Conservation (phyloP, 92 coral and sea anemone genomes). For the Diadumene lineata region DNA sequence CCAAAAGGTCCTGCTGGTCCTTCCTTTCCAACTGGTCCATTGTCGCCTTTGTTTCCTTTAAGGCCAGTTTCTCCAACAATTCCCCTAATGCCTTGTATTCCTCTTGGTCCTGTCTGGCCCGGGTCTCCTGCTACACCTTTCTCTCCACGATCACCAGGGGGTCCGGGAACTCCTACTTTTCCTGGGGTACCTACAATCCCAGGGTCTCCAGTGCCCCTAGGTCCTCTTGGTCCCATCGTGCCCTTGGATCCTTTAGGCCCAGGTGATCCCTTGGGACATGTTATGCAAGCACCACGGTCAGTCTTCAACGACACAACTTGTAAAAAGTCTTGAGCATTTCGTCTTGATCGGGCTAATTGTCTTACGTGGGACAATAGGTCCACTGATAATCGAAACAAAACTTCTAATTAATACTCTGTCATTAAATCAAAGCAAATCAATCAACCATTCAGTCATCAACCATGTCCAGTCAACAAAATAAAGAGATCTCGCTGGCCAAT, state of each 20-base stretch:
- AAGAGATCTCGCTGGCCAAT: too few species aligned
- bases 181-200: conserved; percentile 5
- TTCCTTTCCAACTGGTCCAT: neutral
- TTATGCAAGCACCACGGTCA: neutral
- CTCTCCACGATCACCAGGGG: conserved; percentile 8
- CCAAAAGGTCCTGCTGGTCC: neutral
- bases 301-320: neutral
- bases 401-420: neutral
- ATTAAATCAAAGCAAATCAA: too few species aligned
- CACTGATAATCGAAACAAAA: neutral
- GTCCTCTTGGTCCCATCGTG: conserved; percentile 10
- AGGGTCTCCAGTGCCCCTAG: conserved; percentile 11
- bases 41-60: neutral
- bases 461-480: too few species aligned
- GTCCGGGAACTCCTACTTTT: neutral
- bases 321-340: neutral
- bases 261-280: neutral
- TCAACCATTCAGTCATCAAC: too few species aligned
- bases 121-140: conserved; percentile 11
- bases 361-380: neutral
- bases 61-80: conserved; percentile 6
- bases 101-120: conserved; percentile 9
- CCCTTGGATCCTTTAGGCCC: neutral
- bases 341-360: conserved; percentile 1
- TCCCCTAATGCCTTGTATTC: conserved; percentile 3